Base-by-base conservation (phyloP, 2,113 vertebrate genomes). In the Andinoacara biseriatus region DNA sequence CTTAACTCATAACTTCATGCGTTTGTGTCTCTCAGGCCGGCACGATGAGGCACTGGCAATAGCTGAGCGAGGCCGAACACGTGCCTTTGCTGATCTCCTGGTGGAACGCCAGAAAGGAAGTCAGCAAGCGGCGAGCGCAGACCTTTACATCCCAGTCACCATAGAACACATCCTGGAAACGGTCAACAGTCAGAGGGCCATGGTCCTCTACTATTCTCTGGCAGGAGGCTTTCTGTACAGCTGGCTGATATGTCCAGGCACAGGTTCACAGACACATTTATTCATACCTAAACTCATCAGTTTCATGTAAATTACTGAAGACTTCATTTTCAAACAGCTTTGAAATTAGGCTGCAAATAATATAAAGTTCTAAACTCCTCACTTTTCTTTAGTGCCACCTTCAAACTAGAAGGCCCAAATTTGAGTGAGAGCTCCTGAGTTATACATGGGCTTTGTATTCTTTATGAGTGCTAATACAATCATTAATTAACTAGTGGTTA, bases 171-270 rank as follows among this genome's bases (percentile, higher is more conserved):
- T 99, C 86, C 85, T 98, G 84, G 97, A 99, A 90, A 95, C 95
- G 18, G 96, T 99, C 24, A 97, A 97, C 13, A 84, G 95, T n/a
- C 98, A 99, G 92, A 96, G 95, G 58, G 96, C 97, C 1, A 93
- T 98, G n/a, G 96, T 99, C 76, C 97, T 99, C 11, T 99, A 99
- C 94, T 99, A 96, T 24, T 99, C 98, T 0, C 88, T 99, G 92
- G 98, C 97, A 0, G 97, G 97, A 3, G 97, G 97, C 18, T 98
- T 97, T 76, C 96, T 99, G 24, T 99, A 99, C 94, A 98, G 97
- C 95, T 99, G 98, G 98, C 96, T 99, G 61, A 95, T 99, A 5
- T 96, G 97, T 84, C 98, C 98, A 2, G 97, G 97, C 43, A 93
- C 97, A 96, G 98, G 98, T 99, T 86, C 57, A 94, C 61, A 80